Evolutionary conservation across 2,797 vertebrate species (phyloP), one percentile per base, ranked within the genome.

Genomic region (Mormyrus proboscirostris): DNA sequence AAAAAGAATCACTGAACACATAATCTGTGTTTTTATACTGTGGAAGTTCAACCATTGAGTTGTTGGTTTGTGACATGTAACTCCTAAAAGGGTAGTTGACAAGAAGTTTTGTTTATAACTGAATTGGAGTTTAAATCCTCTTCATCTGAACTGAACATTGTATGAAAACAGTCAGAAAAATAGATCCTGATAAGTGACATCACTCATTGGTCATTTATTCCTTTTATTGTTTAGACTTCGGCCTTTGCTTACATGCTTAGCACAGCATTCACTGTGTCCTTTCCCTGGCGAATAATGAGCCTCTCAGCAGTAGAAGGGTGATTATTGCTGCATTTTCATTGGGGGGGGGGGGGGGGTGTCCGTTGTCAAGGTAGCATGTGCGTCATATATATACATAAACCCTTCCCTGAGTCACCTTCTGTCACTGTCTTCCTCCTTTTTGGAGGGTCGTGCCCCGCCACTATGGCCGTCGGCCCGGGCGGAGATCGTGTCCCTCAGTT

Each of bases 401-500:
- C 44, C 12, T 53, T 85, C 53, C 5, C 19, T 10, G 51, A 14
- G 50, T 86, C 85, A 55, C 29, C 50, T 55, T 44, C 53, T 9
- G 25, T n/a, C 82, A 2, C 14, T 73, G 87, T 49, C 44, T 73
- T 7, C n/a, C 62, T 33, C 44, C 6, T 65, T 41, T n/a, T 10
- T 2, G 59, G 49, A 33, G 44, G 87, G 88, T 14, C 19, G 69
- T 92, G 38, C 89, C 88, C 22, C 90, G 83, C 14, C 41, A 62
- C 22, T 90, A 50, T n/a, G 49, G 41, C 25, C 7, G 86, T 93
- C 88, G 7, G 91, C 90, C 88, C 88, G 91, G 14, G 89, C 93
- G 83, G 92, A 91, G 25, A 94, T 88, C 25, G 90, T 33, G 2
- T 96, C 94, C 89, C 94, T 95, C 22, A 96, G 89, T 88, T 95